Evolutionary conservation across 2,888 invertebrate genomes (phyloP).

Genomic region (Ectemnius lituratus): DNA sequence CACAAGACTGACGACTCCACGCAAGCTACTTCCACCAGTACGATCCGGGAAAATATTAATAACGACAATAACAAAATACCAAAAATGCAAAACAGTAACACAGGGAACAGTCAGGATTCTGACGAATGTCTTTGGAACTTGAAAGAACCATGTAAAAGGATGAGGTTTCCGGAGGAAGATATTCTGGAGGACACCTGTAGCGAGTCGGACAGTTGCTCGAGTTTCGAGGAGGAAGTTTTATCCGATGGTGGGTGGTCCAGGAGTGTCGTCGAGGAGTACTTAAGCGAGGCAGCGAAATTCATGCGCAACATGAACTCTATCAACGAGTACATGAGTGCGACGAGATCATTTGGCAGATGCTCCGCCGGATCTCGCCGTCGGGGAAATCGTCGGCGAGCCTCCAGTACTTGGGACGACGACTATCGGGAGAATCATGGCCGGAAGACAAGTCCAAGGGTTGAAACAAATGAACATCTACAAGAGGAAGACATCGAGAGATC

Average conservation of each 20-base stretch:
- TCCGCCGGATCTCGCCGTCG: conserved; percentile 26
- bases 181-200: conserved; percentile 36
- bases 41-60: conserved; percentile 1
- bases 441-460: conserved; percentile 49
- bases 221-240: conserved; percentile 22
- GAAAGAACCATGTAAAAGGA: not conserved
- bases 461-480: conserved; percentile 39
- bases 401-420: conserved; percentile 32
- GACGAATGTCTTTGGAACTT: conserved; percentile 3
- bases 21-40: conserved; percentile 14
- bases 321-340: conserved; percentile 65
- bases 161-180: conserved; percentile 16
- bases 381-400: conserved; percentile 19
- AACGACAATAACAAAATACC: not conserved
- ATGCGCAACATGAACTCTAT: conserved; percentile 70
- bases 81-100: not conserved
- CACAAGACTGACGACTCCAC: conserved; percentile 32
- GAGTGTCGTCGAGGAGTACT: conserved; percentile 61
- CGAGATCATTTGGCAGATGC: conserved; percentile 46
- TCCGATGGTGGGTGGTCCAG: conserved; percentile 18
- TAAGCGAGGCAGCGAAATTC: conserved; percentile 66
- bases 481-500: conserved; percentile 37
- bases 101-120: not conserved
- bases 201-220: conserved; percentile 54
- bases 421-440: conserved; percentile 49